These are phyloP conservation scores for Aegotheles bennettii DNA, from an alignment of 2,113 vertebrate species.

Conservation along the genomic window DNA sequence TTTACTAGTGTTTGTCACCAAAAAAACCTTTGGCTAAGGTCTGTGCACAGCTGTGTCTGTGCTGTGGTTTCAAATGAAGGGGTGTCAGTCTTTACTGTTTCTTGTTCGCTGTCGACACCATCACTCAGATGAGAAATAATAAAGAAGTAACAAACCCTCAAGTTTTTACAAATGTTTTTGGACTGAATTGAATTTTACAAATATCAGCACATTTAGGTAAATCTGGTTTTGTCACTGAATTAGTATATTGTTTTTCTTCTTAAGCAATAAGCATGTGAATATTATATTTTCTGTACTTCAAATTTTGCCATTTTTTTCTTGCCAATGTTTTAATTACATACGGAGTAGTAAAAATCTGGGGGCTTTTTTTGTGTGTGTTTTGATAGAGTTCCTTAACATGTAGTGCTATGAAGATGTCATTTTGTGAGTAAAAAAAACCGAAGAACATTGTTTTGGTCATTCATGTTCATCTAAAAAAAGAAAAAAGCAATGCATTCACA, in stretches of 20 bases:
- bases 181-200: background rate
- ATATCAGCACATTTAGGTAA: background rate
- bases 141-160: background rate
- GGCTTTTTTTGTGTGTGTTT: background rate
- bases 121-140: background rate
- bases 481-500: conserved; percentile 20
- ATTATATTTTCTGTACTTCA: background rate
- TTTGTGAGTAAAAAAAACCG: background rate
- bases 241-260: background rate
- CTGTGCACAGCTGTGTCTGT: background rate
- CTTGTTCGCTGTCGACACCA: background rate
- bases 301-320: background rate
- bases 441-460: conserved; percentile 38
- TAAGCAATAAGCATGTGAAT: background rate
- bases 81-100: background rate
- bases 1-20: background rate
- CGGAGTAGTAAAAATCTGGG: background rate
- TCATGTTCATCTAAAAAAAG: conserved; percentile 18
- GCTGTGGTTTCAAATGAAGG: background rate
- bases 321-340: background rate
- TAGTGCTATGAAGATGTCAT: background rate
- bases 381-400: background rate
- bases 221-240: background rate
- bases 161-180: background rate
- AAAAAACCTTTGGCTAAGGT: background rate